A percentile compares a stretch with the other conserved stretches of the same genome.
Conservation (phyloP, 35 echinoderm and acorn worm species). For the Hemicentrotus pulcherrimus region DNA sequence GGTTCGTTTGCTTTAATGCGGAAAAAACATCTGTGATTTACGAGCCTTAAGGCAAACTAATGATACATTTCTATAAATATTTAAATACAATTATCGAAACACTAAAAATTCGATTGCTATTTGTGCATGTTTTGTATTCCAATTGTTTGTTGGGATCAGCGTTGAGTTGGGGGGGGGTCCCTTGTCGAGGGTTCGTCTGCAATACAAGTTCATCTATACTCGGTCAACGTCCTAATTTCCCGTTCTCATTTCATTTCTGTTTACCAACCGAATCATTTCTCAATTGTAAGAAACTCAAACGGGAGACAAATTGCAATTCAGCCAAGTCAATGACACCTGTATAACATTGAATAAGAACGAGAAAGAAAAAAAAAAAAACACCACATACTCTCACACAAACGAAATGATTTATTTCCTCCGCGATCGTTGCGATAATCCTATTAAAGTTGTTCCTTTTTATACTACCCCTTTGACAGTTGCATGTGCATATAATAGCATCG, state of each 20-base stretch:
- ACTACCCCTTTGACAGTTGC: neutral
- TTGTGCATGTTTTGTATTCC: neutral
- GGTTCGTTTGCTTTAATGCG: neutral
- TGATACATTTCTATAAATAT: neutral
- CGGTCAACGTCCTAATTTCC: neutral
- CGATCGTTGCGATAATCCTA: neutral
- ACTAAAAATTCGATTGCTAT: neutral
- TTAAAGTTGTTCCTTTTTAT: neutral
- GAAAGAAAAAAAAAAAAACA: neutral
- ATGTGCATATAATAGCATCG: neutral
- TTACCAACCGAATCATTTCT: neutral
- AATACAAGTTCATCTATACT: neutral
- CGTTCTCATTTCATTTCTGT: neutral
- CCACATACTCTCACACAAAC: slow-evolving; percentile 8
- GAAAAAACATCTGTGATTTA: neutral
- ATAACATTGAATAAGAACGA: neutral
- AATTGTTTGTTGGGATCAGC: neutral
- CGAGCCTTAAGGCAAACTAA: neutral
- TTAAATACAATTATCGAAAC: too few species aligned
- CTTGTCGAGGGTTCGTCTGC: neutral
- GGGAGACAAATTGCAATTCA: neutral
- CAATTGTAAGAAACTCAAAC: neutral
- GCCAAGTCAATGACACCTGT: neutral
- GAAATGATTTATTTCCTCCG: neutral
- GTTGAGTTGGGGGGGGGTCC: neutral